Evolutionary conservation across 2,113 vertebrate species (phyloP), one percentile per base, ranked within the genome.

Genomic region (Triplophysa siluroides): DNA sequence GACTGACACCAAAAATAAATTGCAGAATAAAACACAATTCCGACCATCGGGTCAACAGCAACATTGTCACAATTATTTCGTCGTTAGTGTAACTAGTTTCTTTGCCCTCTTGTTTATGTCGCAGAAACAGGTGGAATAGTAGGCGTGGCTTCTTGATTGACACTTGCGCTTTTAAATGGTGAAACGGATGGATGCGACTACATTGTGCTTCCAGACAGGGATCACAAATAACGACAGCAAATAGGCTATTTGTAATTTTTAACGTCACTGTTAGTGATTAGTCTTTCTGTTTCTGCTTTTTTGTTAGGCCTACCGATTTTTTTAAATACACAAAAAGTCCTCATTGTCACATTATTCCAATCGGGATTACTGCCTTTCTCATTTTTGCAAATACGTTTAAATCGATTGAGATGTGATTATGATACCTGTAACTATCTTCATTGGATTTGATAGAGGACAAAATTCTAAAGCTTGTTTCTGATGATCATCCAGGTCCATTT

Each of bases 141-240:
- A 8, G 72, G 72, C 72, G 72, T 26, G 38, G 4, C 71, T 10
- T 75, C 38, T 63, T 75, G 72, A 75, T 26, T 75, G 72, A 75
- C 72, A 75, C 21, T 6, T 61, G 19, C 12, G 4, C 12, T 61
- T 45, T 7, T 13, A 74, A 71, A 60, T 38, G 7, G n/a, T 60
- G 10, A 50, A 14, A 58, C 2, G 6, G n/a, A 58, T 9, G n/a
- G 19, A 58, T 2, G 54, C 21, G 72, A 18, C 18, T 61, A 9
- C 5, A 19, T 62, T 62, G 16, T 33, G 4, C 8, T 12, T n/a
- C 10, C 19, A 7, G 33, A 16, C 68, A 33, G 2, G 10, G 50
- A 71, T 21, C 26, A 11, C 45, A 6, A 24, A 52, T 23, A 2
- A 24, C 12, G 2, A 12, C 11, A 45, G 43, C 11, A 21, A 54